Conservation (phyloP, 2,797 vertebrate species). For the Sebastes diaconus region DNA sequence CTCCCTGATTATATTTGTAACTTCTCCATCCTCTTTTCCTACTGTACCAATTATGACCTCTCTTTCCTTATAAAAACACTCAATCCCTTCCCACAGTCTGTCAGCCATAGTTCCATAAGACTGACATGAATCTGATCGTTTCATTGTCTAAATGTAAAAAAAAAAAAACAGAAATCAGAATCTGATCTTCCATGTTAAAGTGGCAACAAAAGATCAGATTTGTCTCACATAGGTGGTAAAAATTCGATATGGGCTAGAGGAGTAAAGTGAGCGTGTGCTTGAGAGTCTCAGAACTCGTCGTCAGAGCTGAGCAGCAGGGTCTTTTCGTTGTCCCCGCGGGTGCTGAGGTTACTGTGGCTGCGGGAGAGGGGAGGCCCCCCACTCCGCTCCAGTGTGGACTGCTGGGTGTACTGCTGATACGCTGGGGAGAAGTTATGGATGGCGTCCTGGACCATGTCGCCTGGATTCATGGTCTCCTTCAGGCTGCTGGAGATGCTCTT, state of each 20-base stretch:
- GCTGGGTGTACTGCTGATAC: slow-evolving; percentile 99
- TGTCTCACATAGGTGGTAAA: slow-evolving; percentile 16
- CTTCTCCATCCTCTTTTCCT: neutral
- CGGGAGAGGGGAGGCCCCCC: slow-evolving; percentile 87
- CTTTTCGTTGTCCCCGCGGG: slow-evolving; percentile 92
- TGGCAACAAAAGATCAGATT: slow-evolving; percentile 27
- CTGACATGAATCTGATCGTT: slow-evolving; percentile 17
- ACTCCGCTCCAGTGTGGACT: slow-evolving; percentile 91
- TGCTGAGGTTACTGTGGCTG: slow-evolving; percentile 89
- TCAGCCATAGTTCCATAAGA: neutral
- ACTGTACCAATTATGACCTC: neutral
- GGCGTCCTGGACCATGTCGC: slow-evolving; percentile 97
- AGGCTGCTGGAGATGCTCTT: slow-evolving; percentile 99
- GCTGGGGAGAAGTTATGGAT: slow-evolving; percentile 99
- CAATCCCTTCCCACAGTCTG: neutral
- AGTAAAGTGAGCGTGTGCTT: neutral
- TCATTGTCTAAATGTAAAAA: slow-evolving; percentile 25
- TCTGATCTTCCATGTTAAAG: slow-evolving; percentile 14
- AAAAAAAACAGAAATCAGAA: neutral
- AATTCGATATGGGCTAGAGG: slow-evolving; percentile 4
- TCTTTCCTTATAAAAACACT: neutral
- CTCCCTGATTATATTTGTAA: slow-evolving; percentile 3
- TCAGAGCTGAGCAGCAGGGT: slow-evolving; percentile 97
- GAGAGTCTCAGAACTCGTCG: slow-evolving; percentile 89
- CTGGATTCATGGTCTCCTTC: slow-evolving; percentile 99